Evolutionary conservation across 2,888 invertebrate species (phyloP), one percentile per base, ranked within the genome.

Genomic region (Lasioglossum pauxillum): DNA sequence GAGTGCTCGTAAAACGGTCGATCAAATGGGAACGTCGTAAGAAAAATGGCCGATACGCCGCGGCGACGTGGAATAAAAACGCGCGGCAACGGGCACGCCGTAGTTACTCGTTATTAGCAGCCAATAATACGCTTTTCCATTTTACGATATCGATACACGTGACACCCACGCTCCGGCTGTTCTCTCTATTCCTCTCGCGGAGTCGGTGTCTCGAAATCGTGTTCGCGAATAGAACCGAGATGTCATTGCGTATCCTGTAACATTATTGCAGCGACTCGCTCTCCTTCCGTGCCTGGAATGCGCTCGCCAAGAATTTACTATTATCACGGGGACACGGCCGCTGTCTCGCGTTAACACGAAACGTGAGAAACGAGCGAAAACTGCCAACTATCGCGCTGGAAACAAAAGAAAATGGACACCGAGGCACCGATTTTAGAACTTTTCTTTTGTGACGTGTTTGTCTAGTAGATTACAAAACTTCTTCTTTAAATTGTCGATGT

Each of bases 1-100:
- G 82, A 80, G 74, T 2, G 75, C 46, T 81, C 81, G 75, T 86
- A 85, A 84, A 86, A 75, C 79, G 41, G 31, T 82, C 80, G 80
- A 83, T 88, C 76, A 83, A 88, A 78, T 41, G 78, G 67, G 64
- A 31, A 72, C 57, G 35, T 77, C 49, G 75, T 44, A 75, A 67
- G 73, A 77, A 79, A 79, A 82, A 78, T 57, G 27, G n/a, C 27
- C 16, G 31, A 80, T 49, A 57, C 23, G 64, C 14, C 31, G 53
- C 23, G 64, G 8, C 31, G 53, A 16, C 19, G 44, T 57, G 69
- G 69, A n/a, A 23, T 31, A 83, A 80, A 83, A 81, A 81, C 49
- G 23, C 60, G 19, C 71, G 19, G 69, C 44, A 41, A 38, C 69
- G 16, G 71, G 49, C 69, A 53, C 57, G 73, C 75, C 78, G 57